These are phyloP conservation scores for Yasuhikotakia modesta DNA, from an alignment of 2,797 vertebrate species.

Conservation along the genomic window DNA sequence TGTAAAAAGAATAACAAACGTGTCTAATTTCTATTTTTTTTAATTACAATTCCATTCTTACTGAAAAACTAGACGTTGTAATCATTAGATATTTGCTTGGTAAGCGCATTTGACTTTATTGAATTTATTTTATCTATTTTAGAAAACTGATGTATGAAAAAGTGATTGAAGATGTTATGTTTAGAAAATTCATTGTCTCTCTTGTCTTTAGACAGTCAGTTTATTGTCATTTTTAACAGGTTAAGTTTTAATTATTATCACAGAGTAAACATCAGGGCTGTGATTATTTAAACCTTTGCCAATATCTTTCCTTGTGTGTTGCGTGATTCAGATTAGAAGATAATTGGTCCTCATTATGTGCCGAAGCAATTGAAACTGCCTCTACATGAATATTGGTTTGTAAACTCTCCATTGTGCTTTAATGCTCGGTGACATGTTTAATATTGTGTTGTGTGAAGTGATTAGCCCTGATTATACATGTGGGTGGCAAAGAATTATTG, in stretches of 20 bases:
- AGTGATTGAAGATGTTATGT: background rate
- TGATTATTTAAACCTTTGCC: background rate
- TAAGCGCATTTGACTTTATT: background rate
- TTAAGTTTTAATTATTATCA: background rate
- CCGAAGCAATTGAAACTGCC: conserved; percentile 29
- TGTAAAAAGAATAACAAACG: background rate
- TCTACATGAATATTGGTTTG: conserved; percentile 34
- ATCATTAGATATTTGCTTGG: background rate
- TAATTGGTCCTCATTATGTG: conserved; percentile 46
- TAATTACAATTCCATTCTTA: background rate
- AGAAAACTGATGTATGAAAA: background rate
- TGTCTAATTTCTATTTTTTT: background rate
- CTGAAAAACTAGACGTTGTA: background rate
- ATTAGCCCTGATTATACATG: conserved; percentile 43
- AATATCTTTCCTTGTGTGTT: background rate
- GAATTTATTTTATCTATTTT: too few relatives aligned
- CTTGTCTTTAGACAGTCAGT: background rate
- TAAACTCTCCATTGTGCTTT: conserved; percentile 35
- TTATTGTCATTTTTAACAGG: conserved; percentile 14
- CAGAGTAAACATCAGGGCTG: background rate
- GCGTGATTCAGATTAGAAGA: conserved; percentile 18
- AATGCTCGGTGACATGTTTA: conserved; percentile 53
- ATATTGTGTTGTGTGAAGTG: conserved; percentile 39
- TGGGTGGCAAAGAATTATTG: conserved; percentile 30
- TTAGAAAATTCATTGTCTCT: background rate